Conservation (phyloP, 2,797 vertebrate species). For the Callimico goeldii region DNA sequence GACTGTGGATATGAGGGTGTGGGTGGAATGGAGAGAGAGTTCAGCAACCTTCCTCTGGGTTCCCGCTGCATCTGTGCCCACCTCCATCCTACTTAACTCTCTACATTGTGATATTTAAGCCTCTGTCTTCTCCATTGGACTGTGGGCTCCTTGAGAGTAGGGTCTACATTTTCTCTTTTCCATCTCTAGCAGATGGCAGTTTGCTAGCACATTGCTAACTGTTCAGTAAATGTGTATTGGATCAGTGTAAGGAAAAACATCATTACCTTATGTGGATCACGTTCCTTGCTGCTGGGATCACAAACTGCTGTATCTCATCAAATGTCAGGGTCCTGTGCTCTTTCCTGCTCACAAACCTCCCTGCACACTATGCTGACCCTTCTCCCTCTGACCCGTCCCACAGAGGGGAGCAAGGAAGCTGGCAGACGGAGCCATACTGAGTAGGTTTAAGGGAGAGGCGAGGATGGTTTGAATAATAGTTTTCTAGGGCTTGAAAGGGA, state of each 20-base stretch:
- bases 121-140: neutral
- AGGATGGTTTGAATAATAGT: constrained; percentile 58
- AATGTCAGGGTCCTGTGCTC: neutral
- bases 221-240: neutral
- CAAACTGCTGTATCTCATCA: neutral
- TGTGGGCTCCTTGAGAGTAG: neutral
- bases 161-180: neutral
- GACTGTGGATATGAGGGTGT: neutral
- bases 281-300: neutral
- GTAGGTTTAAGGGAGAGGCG: neutral
- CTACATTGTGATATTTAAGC: neutral
- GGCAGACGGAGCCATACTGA: neutral
- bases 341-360: neutral
- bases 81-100: neutral
- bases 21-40: neutral
- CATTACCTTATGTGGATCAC: rapidly evolving
- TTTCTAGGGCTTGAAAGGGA: constrained; percentile 27
- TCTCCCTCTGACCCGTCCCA: neutral
- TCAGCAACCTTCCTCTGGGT: neutral
- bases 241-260: neutral
- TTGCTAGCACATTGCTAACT: neutral
- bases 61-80: too few species aligned
- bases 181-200: neutral
- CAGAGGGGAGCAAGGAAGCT: neutral
- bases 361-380: neutral